A percentile compares a stretch with the other conserved stretches of the same genome.
Evolutionary conservation across 1,140 invertebrate genomes (phyloP).

Genomic region (Pentalonia nigronervosa): DNA sequence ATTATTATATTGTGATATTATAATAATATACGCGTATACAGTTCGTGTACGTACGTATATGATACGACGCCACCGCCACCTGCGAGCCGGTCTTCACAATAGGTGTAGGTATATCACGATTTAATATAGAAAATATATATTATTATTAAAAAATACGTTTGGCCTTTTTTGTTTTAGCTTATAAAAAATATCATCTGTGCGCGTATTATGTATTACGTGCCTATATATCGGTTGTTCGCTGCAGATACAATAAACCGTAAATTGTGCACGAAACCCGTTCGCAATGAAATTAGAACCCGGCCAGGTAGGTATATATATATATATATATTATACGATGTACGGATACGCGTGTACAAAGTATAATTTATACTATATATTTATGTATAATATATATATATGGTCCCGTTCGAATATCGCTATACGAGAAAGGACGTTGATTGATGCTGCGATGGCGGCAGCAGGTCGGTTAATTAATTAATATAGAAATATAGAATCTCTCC

Average conservation of each 20-base stretch:
- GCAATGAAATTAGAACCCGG: conserved; percentile 19
- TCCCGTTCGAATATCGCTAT: conserved; percentile 25
- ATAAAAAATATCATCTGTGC: not conserved
- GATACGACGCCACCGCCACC: not conserved
- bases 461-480: conserved; percentile 56
- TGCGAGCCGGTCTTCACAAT: not conserved
- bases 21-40: not conserved
- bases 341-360: not conserved
- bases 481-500: conserved; percentile 54
- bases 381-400: not conserved
- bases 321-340: not conserved
- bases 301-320: not conserved
- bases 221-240: not conserved
- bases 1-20: not conserved
- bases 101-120: too few species aligned
- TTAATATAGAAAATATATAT: not conserved
- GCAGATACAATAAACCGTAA: not conserved
- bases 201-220: not conserved
- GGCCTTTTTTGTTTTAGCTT: not conserved
- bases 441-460: conserved; percentile 39
- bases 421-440: conserved; percentile 54
- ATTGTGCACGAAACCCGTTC: not conserved
- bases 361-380: not conserved
- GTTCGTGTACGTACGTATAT: not conserved
- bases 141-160: not conserved